Percentiles rank a stretch among this genome's conserved stretches.
These are phyloP conservation scores for Corvus hawaiiensis DNA, from an alignment of 2,113 vertebrate species.

Conservation along the genomic window DNA sequence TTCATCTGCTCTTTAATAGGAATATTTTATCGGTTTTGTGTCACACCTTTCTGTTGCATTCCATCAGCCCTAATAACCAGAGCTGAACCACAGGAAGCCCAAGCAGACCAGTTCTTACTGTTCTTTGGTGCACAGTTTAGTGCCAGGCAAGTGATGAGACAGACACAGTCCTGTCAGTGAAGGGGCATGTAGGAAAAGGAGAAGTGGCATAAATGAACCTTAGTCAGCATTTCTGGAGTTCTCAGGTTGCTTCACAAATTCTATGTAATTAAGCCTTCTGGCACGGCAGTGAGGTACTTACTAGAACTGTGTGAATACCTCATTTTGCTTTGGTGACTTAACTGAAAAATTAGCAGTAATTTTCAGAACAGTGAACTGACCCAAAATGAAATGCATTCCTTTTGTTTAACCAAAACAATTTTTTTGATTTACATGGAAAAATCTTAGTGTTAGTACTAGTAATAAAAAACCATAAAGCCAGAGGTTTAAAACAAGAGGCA, in stretches of 20 bases:
- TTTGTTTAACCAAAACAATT: neutral
- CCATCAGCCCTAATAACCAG: neutral
- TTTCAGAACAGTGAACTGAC: neutral
- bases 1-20: neutral
- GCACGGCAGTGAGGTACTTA: neutral
- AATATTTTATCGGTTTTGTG: neutral
- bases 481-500: neutral
- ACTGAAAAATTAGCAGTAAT: neutral
- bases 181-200: neutral
- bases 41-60: neutral
- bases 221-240: neutral
- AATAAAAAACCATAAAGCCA: neutral
- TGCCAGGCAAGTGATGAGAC: neutral
- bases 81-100: neutral
- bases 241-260: neutral
- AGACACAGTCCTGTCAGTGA: neutral
- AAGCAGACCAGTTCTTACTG: neutral
- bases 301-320: neutral
- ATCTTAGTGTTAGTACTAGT: neutral
- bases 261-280: neutral
- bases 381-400: neutral
- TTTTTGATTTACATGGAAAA: neutral
- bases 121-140: neutral
- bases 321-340: neutral
- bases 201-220: neutral